Base-by-base conservation (phyloP, 1,140 invertebrate species). In the Cyphomyrmex costatus region DNA sequence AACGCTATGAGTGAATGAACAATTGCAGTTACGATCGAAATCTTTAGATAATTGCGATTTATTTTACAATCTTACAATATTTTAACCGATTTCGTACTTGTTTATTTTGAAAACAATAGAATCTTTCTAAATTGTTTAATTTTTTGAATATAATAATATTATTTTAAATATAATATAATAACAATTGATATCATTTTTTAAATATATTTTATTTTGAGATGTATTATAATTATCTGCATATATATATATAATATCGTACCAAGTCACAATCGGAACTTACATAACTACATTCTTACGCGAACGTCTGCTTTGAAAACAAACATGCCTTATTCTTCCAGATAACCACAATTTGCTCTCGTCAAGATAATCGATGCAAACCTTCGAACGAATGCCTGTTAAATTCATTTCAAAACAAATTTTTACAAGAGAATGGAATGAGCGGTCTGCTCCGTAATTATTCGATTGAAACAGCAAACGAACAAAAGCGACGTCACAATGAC, bases 401-500 rank as follows among this genome's bases (percentile, higher is more conserved):
- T 68, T 27, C 12, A 16, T 21, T 66, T 66, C 30, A 53, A 68
- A 65, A 68, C n/a, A 19, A 46, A 68, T 46, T 66, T 51, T 80
- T 80, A 6, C 21, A n/a, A 61, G 33, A 36, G 21, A 77, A 24
- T 33, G n/a, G 19, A 56, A 42, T 10, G 53, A 2, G 21, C n/a
- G 42, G 6, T 14, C 16, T 19, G 14, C 21, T 3, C 10, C 21
- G 21, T 3, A 36, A 71, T 42, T 56, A n/a, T 66, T 27, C 78
- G 19, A 33, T 58, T 24, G 16, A 74, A 73, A 83, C 19, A 61
- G 19, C 66, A 30, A 73, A 73, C 53, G 4, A 21, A 42, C 66
- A 46, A 71, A 71, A 70, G 53, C 53, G 19, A 73, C 79, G 53
- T 61, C 53, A 83, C 66, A 83, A 74, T 60, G 27, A 73, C 65